phyloP scores from a whole-genome alignment of 2,888 invertebrate species.

The Beris morrisii region DNA sequence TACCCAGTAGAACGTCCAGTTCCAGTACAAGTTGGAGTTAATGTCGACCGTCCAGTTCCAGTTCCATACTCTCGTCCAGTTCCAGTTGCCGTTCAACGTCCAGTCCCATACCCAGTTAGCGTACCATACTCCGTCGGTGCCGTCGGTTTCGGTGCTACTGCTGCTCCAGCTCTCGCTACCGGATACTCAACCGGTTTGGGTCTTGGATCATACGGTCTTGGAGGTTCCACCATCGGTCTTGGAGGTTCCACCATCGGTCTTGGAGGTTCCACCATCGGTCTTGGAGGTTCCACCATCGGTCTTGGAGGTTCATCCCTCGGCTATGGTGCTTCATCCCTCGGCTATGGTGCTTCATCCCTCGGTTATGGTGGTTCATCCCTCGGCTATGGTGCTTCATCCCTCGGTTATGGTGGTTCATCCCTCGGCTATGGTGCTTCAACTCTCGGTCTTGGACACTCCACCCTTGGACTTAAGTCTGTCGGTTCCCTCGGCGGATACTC shows the following conservation, averaged over 20 bases:
- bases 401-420: constrained; percentile 6
- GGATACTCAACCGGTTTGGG: neutral
- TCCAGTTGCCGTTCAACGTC: constrained; percentile 38
- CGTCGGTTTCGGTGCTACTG: constrained; percentile 29
- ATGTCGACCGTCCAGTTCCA: constrained; percentile 36
- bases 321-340: constrained; percentile 13
- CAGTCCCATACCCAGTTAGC: constrained; percentile 40
- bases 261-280: neutral
- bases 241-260: neutral
- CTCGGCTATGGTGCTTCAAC: constrained; percentile 12
- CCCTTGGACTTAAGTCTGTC: constrained; percentile 10
- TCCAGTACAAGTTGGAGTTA: constrained; percentile 40
- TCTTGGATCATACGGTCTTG: neutral
- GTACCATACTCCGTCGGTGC: constrained; percentile 40
- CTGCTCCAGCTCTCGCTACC: constrained; percentile 8
- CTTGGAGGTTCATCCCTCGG: neutral
- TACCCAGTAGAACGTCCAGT: constrained; percentile 33
- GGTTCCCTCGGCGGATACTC: constrained; percentile 4
- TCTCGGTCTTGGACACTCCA: constrained; percentile 24
- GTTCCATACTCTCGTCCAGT: constrained; percentile 40
- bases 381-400: neutral
- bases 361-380: neutral
- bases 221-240: neutral
- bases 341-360: constrained; percentile 13
- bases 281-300: neutral